These are phyloP conservation scores for Palythoa grandis DNA, from an alignment of 92 coral and sea anemone species.

Conservation along the genomic window DNA sequence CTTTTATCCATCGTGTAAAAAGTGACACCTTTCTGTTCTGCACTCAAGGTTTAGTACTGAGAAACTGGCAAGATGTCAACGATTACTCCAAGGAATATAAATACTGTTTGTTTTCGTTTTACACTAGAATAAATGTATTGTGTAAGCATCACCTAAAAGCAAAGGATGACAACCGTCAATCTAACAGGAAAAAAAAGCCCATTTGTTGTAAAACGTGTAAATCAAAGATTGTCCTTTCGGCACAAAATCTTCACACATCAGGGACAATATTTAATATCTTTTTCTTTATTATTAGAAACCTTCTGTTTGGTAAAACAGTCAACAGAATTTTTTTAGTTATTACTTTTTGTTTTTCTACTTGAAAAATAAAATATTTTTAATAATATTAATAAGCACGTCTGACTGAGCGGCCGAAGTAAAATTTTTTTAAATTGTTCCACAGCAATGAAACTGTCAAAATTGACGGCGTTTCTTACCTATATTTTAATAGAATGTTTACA, in stretches of 20 bases:
- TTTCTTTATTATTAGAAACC: not conserved
- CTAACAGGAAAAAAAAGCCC: not conserved
- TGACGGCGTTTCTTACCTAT: no score
- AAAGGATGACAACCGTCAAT: not conserved
- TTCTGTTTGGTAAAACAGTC: not conserved
- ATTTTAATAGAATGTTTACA: not conserved
- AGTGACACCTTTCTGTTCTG: not conserved
- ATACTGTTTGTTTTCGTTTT: not conserved
- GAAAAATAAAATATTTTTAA: not conserved
- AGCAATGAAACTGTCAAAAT: conserved; percentile 21
- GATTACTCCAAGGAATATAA: not conserved
- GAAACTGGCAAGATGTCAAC: not conserved
- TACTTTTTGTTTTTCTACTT: not conserved
- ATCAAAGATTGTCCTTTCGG: not conserved
- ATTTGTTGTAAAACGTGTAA: not conserved
- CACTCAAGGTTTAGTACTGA: not conserved
- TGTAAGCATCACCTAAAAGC: not conserved
- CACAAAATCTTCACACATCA: not conserved
- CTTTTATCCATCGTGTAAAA: not conserved
- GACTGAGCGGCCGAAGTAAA: not conserved
- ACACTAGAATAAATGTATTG: not conserved
- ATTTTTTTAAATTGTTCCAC: not conserved
- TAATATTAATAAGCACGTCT: not conserved
- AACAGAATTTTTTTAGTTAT: not conserved
- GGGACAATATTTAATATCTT: not conserved